Conservation (phyloP, 2,113 vertebrate species). For the Zosterops borbonicus region DNA sequence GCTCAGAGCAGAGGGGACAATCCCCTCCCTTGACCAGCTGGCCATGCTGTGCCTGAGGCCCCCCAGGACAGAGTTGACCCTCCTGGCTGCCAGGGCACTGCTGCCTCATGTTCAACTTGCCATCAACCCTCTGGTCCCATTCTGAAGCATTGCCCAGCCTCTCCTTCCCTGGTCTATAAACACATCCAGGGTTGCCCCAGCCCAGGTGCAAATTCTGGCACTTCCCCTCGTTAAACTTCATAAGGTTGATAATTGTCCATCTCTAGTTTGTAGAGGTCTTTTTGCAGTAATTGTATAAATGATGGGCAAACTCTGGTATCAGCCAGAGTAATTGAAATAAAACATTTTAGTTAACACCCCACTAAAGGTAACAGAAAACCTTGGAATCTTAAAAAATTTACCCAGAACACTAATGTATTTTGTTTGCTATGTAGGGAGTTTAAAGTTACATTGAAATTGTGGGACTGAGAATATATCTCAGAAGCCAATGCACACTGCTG, state of each 20-base stretch:
- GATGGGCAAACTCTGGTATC: too few species aligned
- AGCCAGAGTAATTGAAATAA: too few species aligned
- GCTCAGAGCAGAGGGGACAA: neutral
- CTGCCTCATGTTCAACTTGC: fast-evolving
- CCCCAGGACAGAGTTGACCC: fast-evolving
- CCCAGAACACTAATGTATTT: neutral
- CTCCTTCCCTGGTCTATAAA: neutral
- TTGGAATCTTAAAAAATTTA: neutral
- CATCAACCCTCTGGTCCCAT: fast-evolving
- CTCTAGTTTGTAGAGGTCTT: neutral
- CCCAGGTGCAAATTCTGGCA: neutral
- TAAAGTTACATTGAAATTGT: neutral
- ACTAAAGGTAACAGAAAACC: neutral
- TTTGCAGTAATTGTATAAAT: neutral
- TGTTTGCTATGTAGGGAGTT: neutral
- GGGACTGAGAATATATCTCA: neutral
- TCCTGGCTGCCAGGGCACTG: neutral
- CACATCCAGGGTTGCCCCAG: neutral
- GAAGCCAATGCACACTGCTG: neutral
- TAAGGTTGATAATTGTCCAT: neutral
- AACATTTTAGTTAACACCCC: neutral
- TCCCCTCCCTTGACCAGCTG: neutral
- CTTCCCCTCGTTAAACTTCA: neutral
- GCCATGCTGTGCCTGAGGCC: fast-evolving
- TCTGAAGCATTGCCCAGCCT: fast-evolving